phyloP scores from a whole-genome alignment of 1,140 invertebrate genomes.

The Hesperophylax magnus region DNA sequence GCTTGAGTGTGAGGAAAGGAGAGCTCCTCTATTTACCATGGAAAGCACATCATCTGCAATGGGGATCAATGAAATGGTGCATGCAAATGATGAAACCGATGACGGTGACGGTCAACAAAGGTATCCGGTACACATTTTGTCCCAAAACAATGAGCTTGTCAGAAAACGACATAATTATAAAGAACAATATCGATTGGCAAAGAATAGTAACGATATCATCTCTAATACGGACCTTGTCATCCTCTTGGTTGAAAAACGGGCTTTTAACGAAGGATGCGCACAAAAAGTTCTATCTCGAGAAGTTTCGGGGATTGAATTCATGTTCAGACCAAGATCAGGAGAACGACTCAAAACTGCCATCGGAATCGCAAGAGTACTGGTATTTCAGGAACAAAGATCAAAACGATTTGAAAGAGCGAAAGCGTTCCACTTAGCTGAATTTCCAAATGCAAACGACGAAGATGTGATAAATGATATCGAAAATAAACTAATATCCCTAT shows the following conservation, averaged over 20 bases:
- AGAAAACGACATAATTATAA: neutral
- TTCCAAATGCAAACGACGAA: no score
- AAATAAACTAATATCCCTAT: no score
- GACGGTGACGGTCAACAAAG: neutral
- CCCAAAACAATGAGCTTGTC: neutral
- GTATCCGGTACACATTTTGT: neutral
- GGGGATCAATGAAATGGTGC: slow-evolving; percentile 5
- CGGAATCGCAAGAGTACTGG: no score
- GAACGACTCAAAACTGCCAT: neutral
- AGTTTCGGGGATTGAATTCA: neutral
- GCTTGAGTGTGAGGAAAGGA: slow-evolving; percentile 5
- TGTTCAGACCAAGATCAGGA: neutral
- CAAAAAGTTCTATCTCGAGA: neutral
- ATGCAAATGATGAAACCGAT: neutral
- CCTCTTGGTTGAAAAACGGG: slow-evolving; percentile 6
- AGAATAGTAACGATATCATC: neutral
- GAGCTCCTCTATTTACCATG: neutral
- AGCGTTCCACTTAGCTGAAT: no score
- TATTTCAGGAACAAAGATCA: neutral
- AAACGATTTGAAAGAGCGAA: no score
- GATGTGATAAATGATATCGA: no score
- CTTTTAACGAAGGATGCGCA: slow-evolving; percentile 26
- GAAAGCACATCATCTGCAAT: slow-evolving; percentile 15
- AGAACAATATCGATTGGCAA: neutral
- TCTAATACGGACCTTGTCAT: neutral